These are phyloP conservation scores for Drosophila tsacasi DNA, from an alignment of 1,140 invertebrate species.

Conservation along the genomic window DNA sequence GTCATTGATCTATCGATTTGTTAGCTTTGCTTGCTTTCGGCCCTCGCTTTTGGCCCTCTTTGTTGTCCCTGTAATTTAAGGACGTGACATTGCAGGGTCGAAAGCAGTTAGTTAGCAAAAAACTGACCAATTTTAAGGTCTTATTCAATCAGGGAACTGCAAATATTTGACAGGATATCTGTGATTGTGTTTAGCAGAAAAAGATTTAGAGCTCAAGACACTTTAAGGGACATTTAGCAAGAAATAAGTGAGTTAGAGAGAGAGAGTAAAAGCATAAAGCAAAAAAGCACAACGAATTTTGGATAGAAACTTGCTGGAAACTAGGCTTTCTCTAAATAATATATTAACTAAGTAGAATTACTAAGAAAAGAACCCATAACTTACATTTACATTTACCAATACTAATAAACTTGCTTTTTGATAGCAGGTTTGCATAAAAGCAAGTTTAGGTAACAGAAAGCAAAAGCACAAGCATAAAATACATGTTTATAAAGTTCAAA, in stretches of 20 bases:
- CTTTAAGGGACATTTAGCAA: too few species aligned
- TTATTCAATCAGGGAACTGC: neutral
- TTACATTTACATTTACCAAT: too few species aligned
- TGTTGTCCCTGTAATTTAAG: slow-evolving; percentile 68
- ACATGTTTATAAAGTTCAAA: too few species aligned
- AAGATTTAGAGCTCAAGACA: neutral
- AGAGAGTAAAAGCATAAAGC: too few species aligned
- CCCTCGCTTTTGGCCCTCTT: slow-evolving; percentile 24
- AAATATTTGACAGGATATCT: slow-evolving; percentile 1
- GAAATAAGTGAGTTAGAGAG: neutral
- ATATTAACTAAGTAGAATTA: too few species aligned
- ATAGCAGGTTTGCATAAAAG: neutral
- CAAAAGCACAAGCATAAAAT: too few species aligned
- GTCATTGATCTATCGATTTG: slow-evolving; percentile 62
- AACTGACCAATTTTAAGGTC: neutral
- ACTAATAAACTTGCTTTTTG: too few species aligned
- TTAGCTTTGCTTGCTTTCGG: slow-evolving; percentile 52
- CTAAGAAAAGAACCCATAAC: too few species aligned
- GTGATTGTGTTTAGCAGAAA: neutral
- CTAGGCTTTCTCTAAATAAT: too few species aligned
- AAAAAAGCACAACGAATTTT: too few species aligned
- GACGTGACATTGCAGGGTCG: slow-evolving; percentile 71
- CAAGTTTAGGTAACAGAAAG: too few species aligned
- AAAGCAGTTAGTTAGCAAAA: neutral
- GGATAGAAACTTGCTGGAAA: too few species aligned